Evolutionary conservation across 2,113 vertebrate species (phyloP), one percentile per base, ranked within the genome.

Genomic region (Taurulus bubalis): DNA sequence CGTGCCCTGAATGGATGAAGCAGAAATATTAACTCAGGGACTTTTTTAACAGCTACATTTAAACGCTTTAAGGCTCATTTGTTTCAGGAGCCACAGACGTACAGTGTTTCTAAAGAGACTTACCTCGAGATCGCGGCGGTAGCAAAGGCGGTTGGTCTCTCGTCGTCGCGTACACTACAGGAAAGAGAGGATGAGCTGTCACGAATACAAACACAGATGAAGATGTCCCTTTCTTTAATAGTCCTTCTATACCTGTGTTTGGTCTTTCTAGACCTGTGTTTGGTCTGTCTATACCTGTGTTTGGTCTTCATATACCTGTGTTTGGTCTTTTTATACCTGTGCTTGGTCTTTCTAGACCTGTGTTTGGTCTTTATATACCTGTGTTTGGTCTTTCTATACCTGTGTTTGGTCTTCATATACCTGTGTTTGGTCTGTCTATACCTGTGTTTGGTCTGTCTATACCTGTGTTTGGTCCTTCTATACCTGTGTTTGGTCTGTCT

Each of bases 91-190:
- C 24, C 34, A 32, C 55, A 59, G 22, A 76, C 26, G 55, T 32
- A 51, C 10, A 18, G 18, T 9, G 24, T 22, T 30, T 77, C 15
- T 40, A 3, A 42, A 26, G 40, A 5, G 14, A 80, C 64, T 83
- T 69, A 91, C 89, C 40, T 71, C 65, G 71, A 71, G 70, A 62
- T 42, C 20, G 75, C 8, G 15, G 32, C 56, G 82, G 84, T 15
- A 79, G 87, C n/a, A 80, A 24, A 36, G 81, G 84, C 49, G 73
- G 84, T 51, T 78, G 60, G 32, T 75, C 53, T 11, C 47, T 42
- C 3, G 10, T 75, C 24, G 36, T 71, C 49, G 85, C 84, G 83
- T 84, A 79, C n/a, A 78, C 91, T 90, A 79, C 3, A 75, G 32
- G 51, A 55, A 72, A 73, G 30, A 34, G 24, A 1, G 1, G 8